A percentile compares a stretch with the other conserved stretches of the same genome.
Evolutionary conservation across 2,797 vertebrate species (phyloP).

Genomic region (Rallus crepitans): DNA sequence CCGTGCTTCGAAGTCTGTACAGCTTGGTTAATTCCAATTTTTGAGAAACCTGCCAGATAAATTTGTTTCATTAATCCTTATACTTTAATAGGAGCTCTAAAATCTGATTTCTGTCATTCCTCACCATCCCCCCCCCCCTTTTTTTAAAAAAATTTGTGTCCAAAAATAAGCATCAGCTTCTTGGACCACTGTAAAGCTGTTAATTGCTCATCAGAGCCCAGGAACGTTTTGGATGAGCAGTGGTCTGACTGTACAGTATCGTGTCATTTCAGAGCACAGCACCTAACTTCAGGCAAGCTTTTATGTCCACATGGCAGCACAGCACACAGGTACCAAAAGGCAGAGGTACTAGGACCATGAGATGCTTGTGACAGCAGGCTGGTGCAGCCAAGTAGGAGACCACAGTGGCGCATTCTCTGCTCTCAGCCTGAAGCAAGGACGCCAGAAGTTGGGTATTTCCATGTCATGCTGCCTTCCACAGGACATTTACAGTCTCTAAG

Average conservation of each 20-base stretch:
- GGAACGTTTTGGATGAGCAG: background rate
- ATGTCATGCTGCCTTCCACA: background rate
- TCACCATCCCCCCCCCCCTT: no score
- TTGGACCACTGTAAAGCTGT: background rate
- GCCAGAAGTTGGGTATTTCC: background rate
- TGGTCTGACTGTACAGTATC: fast-evolving
- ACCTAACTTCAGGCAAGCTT: background rate
- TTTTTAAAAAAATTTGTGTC: background rate
- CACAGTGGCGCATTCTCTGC: fast-evolving
- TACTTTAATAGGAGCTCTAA: background rate
- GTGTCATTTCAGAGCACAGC: background rate
- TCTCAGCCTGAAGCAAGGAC: fast-evolving
- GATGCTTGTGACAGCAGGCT: background rate
- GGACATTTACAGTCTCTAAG: background rate
- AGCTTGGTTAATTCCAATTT: background rate
- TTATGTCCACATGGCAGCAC: background rate
- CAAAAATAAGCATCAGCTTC: background rate
- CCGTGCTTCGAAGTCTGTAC: background rate
- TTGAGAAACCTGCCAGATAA: background rate
- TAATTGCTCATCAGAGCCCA: background rate
- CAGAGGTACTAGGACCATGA: fast-evolving
- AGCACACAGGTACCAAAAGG: background rate
- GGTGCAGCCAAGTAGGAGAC: background rate
- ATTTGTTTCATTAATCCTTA: background rate
- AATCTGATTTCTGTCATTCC: background rate